Conservation (phyloP, 2,888 invertebrate species). For the Drosophila barbarae region DNA sequence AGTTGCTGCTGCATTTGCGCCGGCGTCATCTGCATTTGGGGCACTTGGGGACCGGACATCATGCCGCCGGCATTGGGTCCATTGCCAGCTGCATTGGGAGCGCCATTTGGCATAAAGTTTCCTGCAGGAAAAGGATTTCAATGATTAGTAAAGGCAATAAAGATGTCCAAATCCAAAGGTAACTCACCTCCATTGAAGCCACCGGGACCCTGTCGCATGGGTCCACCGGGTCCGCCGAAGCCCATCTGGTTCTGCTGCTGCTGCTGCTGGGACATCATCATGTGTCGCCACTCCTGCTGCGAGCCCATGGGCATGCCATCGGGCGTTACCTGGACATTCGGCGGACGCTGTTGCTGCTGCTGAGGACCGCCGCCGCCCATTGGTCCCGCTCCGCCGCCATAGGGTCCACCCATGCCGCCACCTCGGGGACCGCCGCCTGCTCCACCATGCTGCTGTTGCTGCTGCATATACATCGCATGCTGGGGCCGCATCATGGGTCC, state of each 20-base stretch:
- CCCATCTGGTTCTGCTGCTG: slow-evolving; percentile 75
- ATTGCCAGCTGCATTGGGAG: slow-evolving; percentile 56
- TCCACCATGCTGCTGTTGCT: slow-evolving; percentile 79
- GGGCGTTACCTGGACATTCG: slow-evolving; percentile 82
- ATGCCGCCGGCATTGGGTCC: slow-evolving; percentile 62
- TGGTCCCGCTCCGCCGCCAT: slow-evolving; percentile 77
- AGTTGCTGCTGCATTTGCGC: slow-evolving; percentile 82
- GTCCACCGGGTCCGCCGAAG: slow-evolving; percentile 70
- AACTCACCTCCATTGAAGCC: slow-evolving; percentile 77
- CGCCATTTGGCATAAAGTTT: slow-evolving; percentile 77
- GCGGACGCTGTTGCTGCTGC: slow-evolving; percentile 82
- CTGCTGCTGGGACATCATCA: slow-evolving; percentile 81
- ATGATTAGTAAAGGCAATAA: neutral
- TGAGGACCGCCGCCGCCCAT: slow-evolving; percentile 75
- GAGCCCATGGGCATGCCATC: slow-evolving; percentile 81
- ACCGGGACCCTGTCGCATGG: slow-evolving; percentile 78
- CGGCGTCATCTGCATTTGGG: slow-evolving; percentile 78
- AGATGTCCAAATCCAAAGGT: accelerated
- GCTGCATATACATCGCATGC: slow-evolving; percentile 82
- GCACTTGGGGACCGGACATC: slow-evolving; percentile 72
- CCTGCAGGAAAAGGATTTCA: slow-evolving; percentile 38
- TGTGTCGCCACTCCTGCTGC: slow-evolving; percentile 79
- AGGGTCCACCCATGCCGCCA: slow-evolving; percentile 72
- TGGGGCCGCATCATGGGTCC: slow-evolving; percentile 86
- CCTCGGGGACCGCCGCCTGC: slow-evolving; percentile 76